Base-by-base conservation (phyloP, 2,113 vertebrate species). In the Pseudorhombus dupliciocellatus region DNA sequence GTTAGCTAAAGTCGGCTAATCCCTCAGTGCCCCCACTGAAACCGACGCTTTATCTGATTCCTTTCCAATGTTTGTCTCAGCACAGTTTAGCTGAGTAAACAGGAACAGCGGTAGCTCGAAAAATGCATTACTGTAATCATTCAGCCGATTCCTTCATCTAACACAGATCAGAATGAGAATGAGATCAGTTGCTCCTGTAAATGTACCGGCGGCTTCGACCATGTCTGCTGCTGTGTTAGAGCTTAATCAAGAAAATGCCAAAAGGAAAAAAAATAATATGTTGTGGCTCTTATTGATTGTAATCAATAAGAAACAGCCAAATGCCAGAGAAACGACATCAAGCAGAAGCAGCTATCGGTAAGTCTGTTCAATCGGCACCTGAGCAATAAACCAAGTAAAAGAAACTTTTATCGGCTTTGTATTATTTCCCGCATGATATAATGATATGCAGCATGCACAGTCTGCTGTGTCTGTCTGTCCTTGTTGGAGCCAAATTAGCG, bases 41-140 rank as follows among this genome's bases (percentile, higher is more conserved):
- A 77, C 58, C 70, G 55, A 54, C 34, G 34, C 68, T 70, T 65
- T 24, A 71, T 68, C 52, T 21, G 26, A 59, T 75, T 73, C 8
- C 64, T 40, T 46, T 81, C 64, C 68, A 67, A n/a, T 69, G 64
- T 66, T 76, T 66, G 22, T 72, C 68, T 77, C 66, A 21, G 31
- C 53, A 40, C 48, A 70, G 63, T 87, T 84, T 74, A 72, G 59
- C 48, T 46, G 67, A 60, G 50, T 58, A 65, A 70, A 81, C n/a
- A 58, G 10, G 22, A n/a, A 31, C 61, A 31, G 26, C 26, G 50
- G 62, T 57, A 60, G 52, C 57, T 37, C 54, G 59, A 37, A 77
- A 77, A 83, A 82, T 71, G 24, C 66, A 73, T 76, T 24, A 42
- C 50, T 57, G n/a, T 73, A 81, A 81, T 84, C 80, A 77, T 68